Percentiles rank a stretch among this genome's conserved stretches.
These are phyloP conservation scores for Oscheius sp. DNA, from an alignment of 1,140 invertebrate genomes.

Conservation along the genomic window DNA sequence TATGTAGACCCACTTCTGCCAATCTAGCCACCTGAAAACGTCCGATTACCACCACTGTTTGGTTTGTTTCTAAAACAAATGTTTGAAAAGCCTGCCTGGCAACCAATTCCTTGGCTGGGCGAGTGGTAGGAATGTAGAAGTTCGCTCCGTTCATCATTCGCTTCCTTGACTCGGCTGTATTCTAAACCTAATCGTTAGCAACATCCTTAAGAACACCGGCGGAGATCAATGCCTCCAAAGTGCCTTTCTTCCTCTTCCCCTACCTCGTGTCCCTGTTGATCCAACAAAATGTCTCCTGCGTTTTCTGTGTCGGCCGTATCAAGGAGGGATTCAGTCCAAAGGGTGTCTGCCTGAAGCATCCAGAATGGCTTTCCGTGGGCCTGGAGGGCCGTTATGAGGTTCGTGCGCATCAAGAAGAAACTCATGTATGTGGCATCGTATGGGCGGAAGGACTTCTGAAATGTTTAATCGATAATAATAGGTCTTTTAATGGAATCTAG, in stretches of 20 bases:
- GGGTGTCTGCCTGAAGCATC: slow-evolving; percentile 47
- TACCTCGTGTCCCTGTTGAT: slow-evolving; percentile 39
- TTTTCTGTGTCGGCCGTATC: slow-evolving; percentile 2
- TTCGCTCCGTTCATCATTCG: slow-evolving; percentile 45
- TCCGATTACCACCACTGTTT: neutral
- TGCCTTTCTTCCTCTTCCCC: neutral
- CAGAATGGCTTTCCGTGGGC: slow-evolving; percentile 38
- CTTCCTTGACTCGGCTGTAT: slow-evolving; percentile 15
- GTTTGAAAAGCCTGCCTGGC: neutral
- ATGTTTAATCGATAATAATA: no score
- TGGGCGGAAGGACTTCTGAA: slow-evolving; percentile 42
- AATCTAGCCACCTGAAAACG: slow-evolving; percentile 31
- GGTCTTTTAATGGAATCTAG: no score
- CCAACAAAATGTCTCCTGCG: slow-evolving; percentile 35
- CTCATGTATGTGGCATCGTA: slow-evolving; percentile 45
- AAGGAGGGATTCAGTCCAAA: slow-evolving; percentile 39
- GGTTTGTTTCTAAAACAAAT: neutral
- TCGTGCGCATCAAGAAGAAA: slow-evolving; percentile 45
- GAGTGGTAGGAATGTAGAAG: slow-evolving; percentile 31
- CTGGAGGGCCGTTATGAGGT: slow-evolving; percentile 41
- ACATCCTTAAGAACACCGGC: slow-evolving; percentile 1
- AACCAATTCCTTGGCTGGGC: neutral
- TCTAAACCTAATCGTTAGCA: neutral
- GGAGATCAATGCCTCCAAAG: neutral
- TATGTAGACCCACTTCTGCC: slow-evolving; percentile 43